These are phyloP conservation scores for Tholera decimalis DNA, from an alignment of 2,888 invertebrate species.

Conservation along the genomic window DNA sequence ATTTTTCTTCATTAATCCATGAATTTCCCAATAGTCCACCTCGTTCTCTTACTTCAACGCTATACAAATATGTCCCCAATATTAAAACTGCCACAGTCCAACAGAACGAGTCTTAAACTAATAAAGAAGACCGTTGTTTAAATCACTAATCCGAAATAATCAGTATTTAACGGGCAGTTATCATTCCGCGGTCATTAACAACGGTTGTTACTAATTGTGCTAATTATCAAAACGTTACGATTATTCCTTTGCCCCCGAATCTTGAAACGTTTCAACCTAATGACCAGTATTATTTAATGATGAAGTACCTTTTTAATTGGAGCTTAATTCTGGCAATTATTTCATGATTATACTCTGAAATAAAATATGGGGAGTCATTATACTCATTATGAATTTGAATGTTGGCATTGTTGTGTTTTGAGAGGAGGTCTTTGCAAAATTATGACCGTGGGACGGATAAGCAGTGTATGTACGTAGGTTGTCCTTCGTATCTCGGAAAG, in stretches of 20 bases:
- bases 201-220: slow-evolving; percentile 42
- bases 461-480: too few relatives aligned
- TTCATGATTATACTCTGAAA: slow-evolving; percentile 17
- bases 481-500: too few relatives aligned
- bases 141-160: slow-evolving; percentile 35
- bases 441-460: too few relatives aligned
- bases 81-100: background rate
- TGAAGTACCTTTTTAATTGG: slow-evolving; percentile 26
- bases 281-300: slow-evolving; percentile 28
- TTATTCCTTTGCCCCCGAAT: slow-evolving; percentile 42
- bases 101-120: background rate
- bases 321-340: slow-evolving; percentile 24
- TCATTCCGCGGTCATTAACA: slow-evolving; percentile 32
- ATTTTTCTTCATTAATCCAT: too few relatives aligned
- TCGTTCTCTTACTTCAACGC: too few relatives aligned
- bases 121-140: slow-evolving; percentile 24
- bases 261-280: slow-evolving; percentile 45
- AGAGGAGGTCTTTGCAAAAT: too few relatives aligned
- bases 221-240: slow-evolving; percentile 53
- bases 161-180: slow-evolving; percentile 31
- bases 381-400: slow-evolving; percentile 9
- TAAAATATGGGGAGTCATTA: slow-evolving; percentile 10
- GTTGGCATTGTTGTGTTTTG: background rate
- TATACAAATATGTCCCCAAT: background rate
- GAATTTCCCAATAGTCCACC: too few relatives aligned